Evolutionary conservation across 2,888 invertebrate genomes (phyloP).

Genomic region (Germaria angustata): DNA sequence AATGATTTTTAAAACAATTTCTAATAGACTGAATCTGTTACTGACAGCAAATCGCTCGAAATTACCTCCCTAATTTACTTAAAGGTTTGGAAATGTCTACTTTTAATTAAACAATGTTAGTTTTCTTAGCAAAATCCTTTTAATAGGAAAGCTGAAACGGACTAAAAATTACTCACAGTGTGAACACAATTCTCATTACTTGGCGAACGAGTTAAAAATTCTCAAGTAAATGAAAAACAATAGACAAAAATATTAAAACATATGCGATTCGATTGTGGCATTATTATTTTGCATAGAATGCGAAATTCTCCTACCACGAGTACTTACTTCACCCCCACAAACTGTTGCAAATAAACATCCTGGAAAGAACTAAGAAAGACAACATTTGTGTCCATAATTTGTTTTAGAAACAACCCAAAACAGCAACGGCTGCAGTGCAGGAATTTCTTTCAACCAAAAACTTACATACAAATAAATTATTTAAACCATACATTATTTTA

Average conservation of each 20-base stretch:
- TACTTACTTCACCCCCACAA: background rate
- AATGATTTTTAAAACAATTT: no score
- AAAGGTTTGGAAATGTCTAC: no score
- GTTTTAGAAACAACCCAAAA: slow-evolving; percentile 6
- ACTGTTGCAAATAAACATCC: background rate
- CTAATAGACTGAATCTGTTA: no score
- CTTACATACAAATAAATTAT: slow-evolving; percentile 62
- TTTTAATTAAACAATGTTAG: no score
- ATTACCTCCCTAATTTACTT: no score
- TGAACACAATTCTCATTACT: slow-evolving; percentile 12
- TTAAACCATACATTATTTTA: slow-evolving; percentile 64
- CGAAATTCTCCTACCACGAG: slow-evolving; percentile 13
- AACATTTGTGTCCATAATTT: slow-evolving; percentile 55
- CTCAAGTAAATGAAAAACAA: slow-evolving; percentile 32
- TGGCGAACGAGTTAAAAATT: slow-evolving; percentile 27
- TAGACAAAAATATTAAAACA: slow-evolving; percentile 56
- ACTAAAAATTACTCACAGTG: slow-evolving; percentile 1
- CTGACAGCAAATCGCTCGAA: no score
- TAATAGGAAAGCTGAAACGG: no score
- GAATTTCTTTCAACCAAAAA: slow-evolving; percentile 51
- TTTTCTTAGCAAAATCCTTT: no score
- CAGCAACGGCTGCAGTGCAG: slow-evolving; percentile 11
- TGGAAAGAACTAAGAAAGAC: slow-evolving; percentile 42
- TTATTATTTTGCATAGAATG: slow-evolving; percentile 46
- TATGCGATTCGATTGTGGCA: slow-evolving; percentile 57